Percentiles rank a stretch among this genome's conserved stretches.
phyloP scores from a whole-genome alignment of 92 coral and sea anemone species.

The Heteractis magnifica region DNA sequence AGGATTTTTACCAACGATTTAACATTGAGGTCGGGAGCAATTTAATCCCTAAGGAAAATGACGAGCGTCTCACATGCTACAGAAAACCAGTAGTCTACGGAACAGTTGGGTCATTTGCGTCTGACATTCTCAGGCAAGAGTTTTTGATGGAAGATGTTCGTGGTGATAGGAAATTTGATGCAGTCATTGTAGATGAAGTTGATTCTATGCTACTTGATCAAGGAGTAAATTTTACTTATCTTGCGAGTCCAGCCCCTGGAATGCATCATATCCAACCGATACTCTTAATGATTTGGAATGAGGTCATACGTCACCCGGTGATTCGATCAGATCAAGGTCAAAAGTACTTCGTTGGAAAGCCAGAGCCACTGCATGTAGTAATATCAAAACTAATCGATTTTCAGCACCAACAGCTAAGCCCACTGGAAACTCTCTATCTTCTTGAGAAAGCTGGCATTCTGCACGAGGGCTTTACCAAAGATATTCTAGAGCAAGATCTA shows the following conservation, averaged over 20 bases:
- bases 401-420: neutral
- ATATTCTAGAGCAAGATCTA: neutral
- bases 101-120: slow-evolving; percentile 26
- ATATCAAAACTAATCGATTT: neutral
- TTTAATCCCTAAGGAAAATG: slow-evolving; percentile 6
- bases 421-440: neutral
- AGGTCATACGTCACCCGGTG: slow-evolving; percentile 9
- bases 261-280: slow-evolving; percentile 26
- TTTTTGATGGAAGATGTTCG: slow-evolving; percentile 26
- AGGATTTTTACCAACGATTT: slow-evolving; percentile 1
- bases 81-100: slow-evolving; percentile 33
- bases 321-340: neutral
- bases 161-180: slow-evolving; percentile 16
- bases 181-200: slow-evolving; percentile 38
- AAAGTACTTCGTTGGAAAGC: neutral
- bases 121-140: slow-evolving; percentile 31
- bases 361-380: neutral
- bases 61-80: slow-evolving; percentile 24
- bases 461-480: neutral
- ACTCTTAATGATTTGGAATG: slow-evolving; percentile 27
- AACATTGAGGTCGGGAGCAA: slow-evolving; percentile 19
- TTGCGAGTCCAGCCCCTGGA: slow-evolving; percentile 27
- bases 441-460: neutral
- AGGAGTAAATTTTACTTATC: slow-evolving; percentile 28
- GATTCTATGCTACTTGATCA: slow-evolving; percentile 40